phyloP scores from a whole-genome alignment of 2,888 invertebrate species.

The Exocentrus adspersus region DNA sequence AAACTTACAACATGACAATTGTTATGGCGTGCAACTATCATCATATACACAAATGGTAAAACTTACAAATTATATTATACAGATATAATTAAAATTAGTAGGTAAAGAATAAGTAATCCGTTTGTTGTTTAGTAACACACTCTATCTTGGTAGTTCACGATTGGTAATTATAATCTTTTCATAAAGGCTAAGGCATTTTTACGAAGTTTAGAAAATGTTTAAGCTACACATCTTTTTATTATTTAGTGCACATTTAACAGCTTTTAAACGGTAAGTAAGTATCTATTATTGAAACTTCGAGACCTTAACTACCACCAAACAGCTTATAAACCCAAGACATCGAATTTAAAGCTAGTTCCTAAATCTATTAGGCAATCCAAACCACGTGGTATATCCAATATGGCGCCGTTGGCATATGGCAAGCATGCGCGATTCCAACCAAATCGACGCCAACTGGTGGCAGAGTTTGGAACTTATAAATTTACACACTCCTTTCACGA shows the following conservation, averaged over 20 bases:
- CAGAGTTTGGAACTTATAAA: too few species aligned
- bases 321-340: not conserved
- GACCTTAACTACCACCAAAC: constrained; percentile 8
- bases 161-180: constrained; percentile 26
- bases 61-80: constrained; percentile 40
- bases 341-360: not conserved
- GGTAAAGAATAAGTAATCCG: constrained; percentile 11
- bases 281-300: constrained; percentile 7
- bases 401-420: too few species aligned
- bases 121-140: constrained; percentile 9
- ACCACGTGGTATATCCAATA: too few species aligned
- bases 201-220: constrained; percentile 23
- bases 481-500: too few species aligned
- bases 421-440: too few species aligned
- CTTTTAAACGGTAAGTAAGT: constrained; percentile 6
- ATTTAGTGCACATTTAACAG: constrained; percentile 30
- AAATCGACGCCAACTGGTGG: too few species aligned
- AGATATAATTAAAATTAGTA: constrained; percentile 37
- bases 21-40: constrained; percentile 31
- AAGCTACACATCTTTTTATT: constrained; percentile 24
- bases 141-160: constrained; percentile 35
- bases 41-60: constrained; percentile 29
- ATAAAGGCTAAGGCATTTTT: constrained; percentile 33
- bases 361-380: too few species aligned
- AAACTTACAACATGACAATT: constrained; percentile 22